A percentile compares a stretch with the other conserved stretches of the same genome.
Conservation (phyloP, 2,888 invertebrate species). For the Prenolepis imparis region DNA sequence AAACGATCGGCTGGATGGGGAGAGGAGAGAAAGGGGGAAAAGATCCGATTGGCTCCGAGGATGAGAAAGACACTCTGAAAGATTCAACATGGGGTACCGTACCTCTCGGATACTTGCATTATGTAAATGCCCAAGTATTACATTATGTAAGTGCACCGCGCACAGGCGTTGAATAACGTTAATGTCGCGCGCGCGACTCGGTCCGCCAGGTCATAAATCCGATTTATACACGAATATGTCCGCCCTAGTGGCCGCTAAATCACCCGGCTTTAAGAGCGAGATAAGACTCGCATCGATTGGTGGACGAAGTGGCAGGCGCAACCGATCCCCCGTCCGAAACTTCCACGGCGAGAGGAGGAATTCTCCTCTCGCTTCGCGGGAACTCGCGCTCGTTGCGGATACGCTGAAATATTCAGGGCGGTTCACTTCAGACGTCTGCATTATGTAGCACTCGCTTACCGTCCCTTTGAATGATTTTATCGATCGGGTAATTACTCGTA, state of each 20-base stretch:
- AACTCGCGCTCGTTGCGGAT: slow-evolving; percentile 11
- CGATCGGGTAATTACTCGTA: slow-evolving; percentile 53
- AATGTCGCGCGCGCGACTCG: slow-evolving; percentile 44
- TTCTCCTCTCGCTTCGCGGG: slow-evolving; percentile 19
- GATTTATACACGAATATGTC: slow-evolving; percentile 56
- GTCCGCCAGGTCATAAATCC: slow-evolving; percentile 33
- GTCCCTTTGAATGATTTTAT: slow-evolving; percentile 49
- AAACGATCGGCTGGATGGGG: background rate
- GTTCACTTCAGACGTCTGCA: slow-evolving; percentile 60
- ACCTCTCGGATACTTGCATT: slow-evolving; percentile 54
- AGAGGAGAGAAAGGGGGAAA: background rate
- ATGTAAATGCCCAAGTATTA: slow-evolving; percentile 53
- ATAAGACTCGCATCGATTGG: slow-evolving; percentile 52
- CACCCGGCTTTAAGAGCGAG: slow-evolving; percentile 45
- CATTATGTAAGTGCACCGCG: slow-evolving; percentile 53
- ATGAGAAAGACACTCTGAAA: slow-evolving; percentile 34
- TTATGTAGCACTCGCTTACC: slow-evolving; percentile 57
- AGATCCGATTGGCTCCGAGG: slow-evolving; percentile 34
- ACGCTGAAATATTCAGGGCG: slow-evolving; percentile 50
- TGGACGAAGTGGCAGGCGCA: slow-evolving; percentile 27
- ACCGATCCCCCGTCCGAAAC: slow-evolving; percentile 20
- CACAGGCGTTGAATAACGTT: slow-evolving; percentile 54
- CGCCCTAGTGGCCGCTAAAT: slow-evolving; percentile 50
- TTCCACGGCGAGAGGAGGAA: background rate
- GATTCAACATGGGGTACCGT: slow-evolving; percentile 41